Evolutionary conservation across 2,113 vertebrate species (phyloP).

Genomic region (Erinaceus europaeus): DNA sequence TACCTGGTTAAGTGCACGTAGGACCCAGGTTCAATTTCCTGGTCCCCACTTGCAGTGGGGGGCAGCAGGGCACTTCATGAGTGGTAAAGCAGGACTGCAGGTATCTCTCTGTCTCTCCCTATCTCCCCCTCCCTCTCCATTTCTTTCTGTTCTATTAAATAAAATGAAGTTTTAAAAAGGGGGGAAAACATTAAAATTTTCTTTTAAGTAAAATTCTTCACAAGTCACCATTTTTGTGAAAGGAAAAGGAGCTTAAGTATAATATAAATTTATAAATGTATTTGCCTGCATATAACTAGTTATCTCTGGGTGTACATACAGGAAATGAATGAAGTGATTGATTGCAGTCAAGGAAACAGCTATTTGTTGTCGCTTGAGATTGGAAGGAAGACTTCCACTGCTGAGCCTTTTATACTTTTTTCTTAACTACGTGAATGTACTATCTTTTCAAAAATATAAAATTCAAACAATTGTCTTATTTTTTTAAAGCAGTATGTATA

Average conservation of each 20-base stretch:
- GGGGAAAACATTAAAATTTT: no score
- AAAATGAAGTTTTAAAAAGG: no score
- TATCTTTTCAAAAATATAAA: conserved; percentile 11
- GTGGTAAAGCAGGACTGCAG: no score
- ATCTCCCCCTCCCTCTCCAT: no score
- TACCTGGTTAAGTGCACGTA: no score
- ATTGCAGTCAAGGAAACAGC: background rate
- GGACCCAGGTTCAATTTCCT: no score
- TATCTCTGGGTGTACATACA: background rate
- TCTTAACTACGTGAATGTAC: background rate
- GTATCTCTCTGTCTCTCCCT: no score
- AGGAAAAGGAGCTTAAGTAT: background rate
- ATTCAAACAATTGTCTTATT: background rate
- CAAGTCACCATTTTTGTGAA: background rate
- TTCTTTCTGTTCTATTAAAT: no score
- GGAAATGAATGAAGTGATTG: background rate
- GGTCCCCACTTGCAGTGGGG: no score
- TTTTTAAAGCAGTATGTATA: conserved; percentile 4
- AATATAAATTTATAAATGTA: background rate
- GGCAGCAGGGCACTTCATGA: no score
- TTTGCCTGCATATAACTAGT: background rate
- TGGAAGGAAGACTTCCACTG: background rate
- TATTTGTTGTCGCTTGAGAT: background rate
- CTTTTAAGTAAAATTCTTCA: conserved; percentile 22
- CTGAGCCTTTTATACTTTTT: background rate